Evolutionary conservation across 1,140 invertebrate genomes (phyloP).

Genomic region (Aleiodes sp.): DNA sequence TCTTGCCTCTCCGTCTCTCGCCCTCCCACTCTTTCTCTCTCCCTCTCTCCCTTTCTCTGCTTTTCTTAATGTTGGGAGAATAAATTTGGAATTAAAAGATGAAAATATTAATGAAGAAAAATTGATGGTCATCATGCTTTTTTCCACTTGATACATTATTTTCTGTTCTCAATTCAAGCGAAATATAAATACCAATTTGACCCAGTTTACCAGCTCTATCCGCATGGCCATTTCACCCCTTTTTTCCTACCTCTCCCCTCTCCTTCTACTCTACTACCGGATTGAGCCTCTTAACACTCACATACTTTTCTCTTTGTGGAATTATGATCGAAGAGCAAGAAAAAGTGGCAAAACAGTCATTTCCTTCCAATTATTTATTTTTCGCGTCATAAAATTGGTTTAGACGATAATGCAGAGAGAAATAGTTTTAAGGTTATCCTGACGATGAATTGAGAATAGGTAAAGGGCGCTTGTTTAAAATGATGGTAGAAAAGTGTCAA

Average conservation of each 20-base stretch:
- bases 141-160: conserved; percentile 22
- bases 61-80: not conserved
- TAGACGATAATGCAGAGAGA: too few species aligned
- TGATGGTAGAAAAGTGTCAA: too few species aligned
- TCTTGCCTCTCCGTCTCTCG: too few species aligned
- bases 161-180: conserved; percentile 31
- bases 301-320: not conserved
- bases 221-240: conserved; percentile 34
- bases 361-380: too few species aligned
- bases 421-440: too few species aligned
- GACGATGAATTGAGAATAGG: too few species aligned
- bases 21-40: too few species aligned
- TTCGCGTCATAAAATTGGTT: too few species aligned
- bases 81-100: not conserved
- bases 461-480: too few species aligned
- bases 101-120: not conserved
- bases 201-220: conserved; percentile 37
- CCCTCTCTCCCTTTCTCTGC: too few species aligned
- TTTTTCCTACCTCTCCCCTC: not conserved
- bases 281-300: not conserved
- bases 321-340: too few species aligned
- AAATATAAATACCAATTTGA: conserved; percentile 41
- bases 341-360: too few species aligned
- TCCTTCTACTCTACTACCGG: not conserved
- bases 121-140: conserved; percentile 17